Evolutionary conservation across 2,888 invertebrate species (phyloP).

Genomic region (Ferrisia virgata): DNA sequence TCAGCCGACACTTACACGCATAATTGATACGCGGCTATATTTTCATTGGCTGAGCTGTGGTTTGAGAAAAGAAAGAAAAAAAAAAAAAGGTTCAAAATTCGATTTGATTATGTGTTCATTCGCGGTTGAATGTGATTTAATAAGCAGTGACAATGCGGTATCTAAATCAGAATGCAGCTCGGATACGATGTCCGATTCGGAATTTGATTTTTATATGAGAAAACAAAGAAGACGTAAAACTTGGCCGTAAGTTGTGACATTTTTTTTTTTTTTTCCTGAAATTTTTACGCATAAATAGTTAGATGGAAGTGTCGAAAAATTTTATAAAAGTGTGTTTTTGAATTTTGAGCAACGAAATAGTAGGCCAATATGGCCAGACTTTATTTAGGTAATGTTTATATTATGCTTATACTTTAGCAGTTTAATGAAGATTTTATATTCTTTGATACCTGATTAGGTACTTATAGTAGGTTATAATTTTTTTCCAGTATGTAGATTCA

Average conservation of each 20-base stretch:
- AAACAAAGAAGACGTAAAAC: slow-evolving; percentile 28
- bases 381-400: too few species aligned
- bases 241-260: slow-evolving; percentile 39
- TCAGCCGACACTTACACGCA: background rate
- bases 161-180: slow-evolving; percentile 34
- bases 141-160: slow-evolving; percentile 22
- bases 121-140: slow-evolving; percentile 9
- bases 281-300: background rate
- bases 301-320: background rate
- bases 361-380: too few species aligned
- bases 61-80: too few species aligned
- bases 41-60: background rate
- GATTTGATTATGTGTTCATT: slow-evolving; percentile 25
- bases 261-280: background rate
- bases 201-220: slow-evolving; percentile 1
- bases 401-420: too few species aligned
- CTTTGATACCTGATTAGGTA: too few species aligned
- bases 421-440: too few species aligned
- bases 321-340: background rate
- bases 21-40: background rate
- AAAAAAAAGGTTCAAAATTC: slow-evolving; percentile 2
- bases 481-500: too few species aligned
- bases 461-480: too few species aligned
- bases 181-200: slow-evolving; percentile 38
- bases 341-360: too few species aligned